These are phyloP conservation scores for Lepidothrix coronata DNA, from an alignment of 2,113 vertebrate species.

Conservation along the genomic window DNA sequence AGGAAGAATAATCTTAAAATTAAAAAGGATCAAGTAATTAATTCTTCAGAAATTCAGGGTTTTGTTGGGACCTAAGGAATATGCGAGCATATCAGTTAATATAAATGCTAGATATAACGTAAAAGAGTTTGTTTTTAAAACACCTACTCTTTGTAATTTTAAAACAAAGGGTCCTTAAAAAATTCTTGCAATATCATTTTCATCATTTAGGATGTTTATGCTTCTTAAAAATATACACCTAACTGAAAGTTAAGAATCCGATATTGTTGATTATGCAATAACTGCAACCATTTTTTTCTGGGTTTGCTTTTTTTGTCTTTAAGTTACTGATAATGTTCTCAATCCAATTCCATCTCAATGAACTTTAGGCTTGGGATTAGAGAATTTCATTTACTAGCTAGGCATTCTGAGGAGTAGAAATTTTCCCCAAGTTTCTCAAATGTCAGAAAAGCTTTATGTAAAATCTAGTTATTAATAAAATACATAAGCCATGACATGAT, in stretches of 20 bases:
- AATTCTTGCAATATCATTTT: background rate
- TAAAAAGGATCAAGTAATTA: background rate
- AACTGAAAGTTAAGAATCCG: background rate
- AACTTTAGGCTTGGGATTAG: background rate
- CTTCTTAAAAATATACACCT: background rate
- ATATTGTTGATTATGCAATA: background rate
- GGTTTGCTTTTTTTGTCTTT: background rate
- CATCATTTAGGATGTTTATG: background rate
- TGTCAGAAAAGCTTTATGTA: background rate
- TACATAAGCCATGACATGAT: background rate
- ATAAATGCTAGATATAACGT: background rate
- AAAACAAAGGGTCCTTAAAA: background rate
- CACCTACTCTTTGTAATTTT: background rate
- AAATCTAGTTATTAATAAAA: background rate
- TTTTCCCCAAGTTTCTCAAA: background rate
- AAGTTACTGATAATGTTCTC: background rate
- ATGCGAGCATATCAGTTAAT: background rate
- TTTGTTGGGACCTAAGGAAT: background rate
- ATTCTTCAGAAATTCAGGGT: background rate
- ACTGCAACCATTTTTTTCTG: background rate
- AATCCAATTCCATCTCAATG: background rate
- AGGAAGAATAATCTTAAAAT: background rate
- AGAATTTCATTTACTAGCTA: background rate
- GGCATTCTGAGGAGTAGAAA: background rate
- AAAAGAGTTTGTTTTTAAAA: background rate